Evolutionary conservation across 2,113 vertebrate genomes (phyloP).

Genomic region (Oceanodroma tethys): DNA sequence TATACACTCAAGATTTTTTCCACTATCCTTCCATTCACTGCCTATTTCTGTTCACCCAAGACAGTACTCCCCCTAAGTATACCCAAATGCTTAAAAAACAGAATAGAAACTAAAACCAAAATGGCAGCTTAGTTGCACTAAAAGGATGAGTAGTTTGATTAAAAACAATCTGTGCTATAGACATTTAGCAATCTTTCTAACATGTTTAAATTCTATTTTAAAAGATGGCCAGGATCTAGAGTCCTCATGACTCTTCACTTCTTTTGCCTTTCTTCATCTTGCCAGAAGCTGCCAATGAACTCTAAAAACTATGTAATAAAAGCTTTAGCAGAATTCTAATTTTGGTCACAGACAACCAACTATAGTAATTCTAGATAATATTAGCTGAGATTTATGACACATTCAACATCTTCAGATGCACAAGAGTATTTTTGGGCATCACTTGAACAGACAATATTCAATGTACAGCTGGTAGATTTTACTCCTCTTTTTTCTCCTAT

Average conservation of each 20-base stretch:
- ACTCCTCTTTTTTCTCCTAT: not conserved
- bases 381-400: slow-evolving; percentile 35
- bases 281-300: not conserved
- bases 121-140: not conserved
- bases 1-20: not conserved
- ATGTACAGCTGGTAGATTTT: slow-evolving; percentile 3
- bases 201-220: not conserved
- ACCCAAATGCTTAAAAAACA: not conserved
- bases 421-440: not conserved
- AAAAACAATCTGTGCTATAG: not conserved
- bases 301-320: not conserved
- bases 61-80: not conserved
- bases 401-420: slow-evolving; percentile 24
- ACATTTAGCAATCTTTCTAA: not conserved
- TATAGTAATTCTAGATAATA: slow-evolving; percentile 27
- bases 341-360: slow-evolving; percentile 10
- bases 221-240: not conserved
- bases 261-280: not conserved
- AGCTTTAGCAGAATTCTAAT: not conserved
- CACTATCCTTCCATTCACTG: not conserved
- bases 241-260: not conserved
- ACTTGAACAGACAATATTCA: not conserved
- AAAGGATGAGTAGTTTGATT: not conserved
- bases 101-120: not conserved
- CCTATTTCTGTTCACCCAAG: not conserved